A percentile compares a stretch with the other conserved stretches of the same genome.
phyloP scores from a whole-genome alignment of 2,888 invertebrate genomes.

The Capitulum mitella region DNA sequence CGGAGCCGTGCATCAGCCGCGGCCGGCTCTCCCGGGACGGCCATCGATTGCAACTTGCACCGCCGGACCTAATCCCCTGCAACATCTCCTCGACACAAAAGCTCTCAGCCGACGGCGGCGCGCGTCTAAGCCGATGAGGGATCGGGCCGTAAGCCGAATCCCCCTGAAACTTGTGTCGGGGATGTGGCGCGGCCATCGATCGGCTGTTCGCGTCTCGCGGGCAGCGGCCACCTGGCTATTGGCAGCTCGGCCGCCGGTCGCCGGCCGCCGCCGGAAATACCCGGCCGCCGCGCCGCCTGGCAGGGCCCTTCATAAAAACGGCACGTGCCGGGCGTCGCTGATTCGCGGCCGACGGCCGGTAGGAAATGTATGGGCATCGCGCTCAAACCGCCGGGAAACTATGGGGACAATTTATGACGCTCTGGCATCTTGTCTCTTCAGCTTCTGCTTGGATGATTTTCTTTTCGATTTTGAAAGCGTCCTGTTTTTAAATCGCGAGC shows the following conservation, averaged over 20 bases:
- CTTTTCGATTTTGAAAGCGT: too few species aligned
- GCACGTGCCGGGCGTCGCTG: neutral
- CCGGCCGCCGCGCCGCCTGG: neutral
- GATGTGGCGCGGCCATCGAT: neutral
- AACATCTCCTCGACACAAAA: constrained; percentile 3
- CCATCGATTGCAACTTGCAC: constrained; percentile 12
- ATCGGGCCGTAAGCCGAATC: constrained; percentile 2
- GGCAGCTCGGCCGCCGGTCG: neutral
- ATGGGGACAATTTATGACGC: too few species aligned
- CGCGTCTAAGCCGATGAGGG: constrained; percentile 7
- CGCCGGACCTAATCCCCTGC: neutral
- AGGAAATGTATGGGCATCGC: too few species aligned
- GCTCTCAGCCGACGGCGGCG: neutral
- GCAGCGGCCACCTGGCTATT: neutral
- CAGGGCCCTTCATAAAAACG: neutral
- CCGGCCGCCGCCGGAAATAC: neutral
- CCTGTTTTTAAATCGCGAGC: too few species aligned
- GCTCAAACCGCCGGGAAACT: too few species aligned
- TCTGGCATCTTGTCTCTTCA: too few species aligned
- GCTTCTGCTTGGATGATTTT: too few species aligned
- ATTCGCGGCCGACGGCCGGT: too few species aligned
- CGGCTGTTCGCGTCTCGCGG: neutral
- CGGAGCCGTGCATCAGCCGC: neutral
- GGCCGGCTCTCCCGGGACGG: neutral
- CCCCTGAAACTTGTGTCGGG: constrained; percentile 9